Percentiles rank a stretch among this genome's conserved stretches.
These are phyloP conservation scores for Holothuria glaberrima DNA, from an alignment of 35 echinoderm and acorn worm species.

Conservation along the genomic window DNA sequence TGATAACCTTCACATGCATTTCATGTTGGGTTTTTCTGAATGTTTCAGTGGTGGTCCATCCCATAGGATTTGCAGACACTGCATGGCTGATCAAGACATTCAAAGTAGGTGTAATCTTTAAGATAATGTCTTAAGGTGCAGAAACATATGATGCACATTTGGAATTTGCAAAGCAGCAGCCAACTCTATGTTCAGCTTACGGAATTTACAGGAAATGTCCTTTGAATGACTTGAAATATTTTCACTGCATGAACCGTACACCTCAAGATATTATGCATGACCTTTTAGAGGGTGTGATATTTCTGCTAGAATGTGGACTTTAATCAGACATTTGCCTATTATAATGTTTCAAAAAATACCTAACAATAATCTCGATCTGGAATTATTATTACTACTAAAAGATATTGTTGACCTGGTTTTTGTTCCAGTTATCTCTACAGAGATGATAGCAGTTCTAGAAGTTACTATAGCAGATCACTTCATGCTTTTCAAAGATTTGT, in stretches of 20 bases:
- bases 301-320: slow-evolving; percentile 46
- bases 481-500: slow-evolving; percentile 14
- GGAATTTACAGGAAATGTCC: not conserved
- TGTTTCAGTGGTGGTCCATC: slow-evolving; percentile 6
- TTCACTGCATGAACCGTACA: slow-evolving; percentile 3
- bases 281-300: slow-evolving; percentile 21
- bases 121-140: slow-evolving; percentile 10
- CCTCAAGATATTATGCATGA: slow-evolving; percentile 39
- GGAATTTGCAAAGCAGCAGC: slow-evolving; percentile 16
- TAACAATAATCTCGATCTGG: slow-evolving; percentile 8
- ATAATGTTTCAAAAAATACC: slow-evolving; percentile 12
- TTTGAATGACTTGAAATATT: slow-evolving; percentile 43
- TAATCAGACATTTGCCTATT: slow-evolving; percentile 4
- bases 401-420: slow-evolving; percentile 38
- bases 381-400: slow-evolving; percentile 36
- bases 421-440: not conserved
- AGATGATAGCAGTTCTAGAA: slow-evolving; percentile 15
- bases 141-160: slow-evolving; percentile 39
- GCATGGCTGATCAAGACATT: slow-evolving; percentile 26
- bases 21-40: slow-evolving; percentile 18
- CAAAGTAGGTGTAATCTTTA: slow-evolving; percentile 10
- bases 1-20: slow-evolving; percentile 30
- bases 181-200: slow-evolving; percentile 7
- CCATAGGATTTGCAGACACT: slow-evolving; percentile 51
- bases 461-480: slow-evolving; percentile 24